phyloP scores from a whole-genome alignment of 2,888 invertebrate species.

The Nomada fucata region DNA sequence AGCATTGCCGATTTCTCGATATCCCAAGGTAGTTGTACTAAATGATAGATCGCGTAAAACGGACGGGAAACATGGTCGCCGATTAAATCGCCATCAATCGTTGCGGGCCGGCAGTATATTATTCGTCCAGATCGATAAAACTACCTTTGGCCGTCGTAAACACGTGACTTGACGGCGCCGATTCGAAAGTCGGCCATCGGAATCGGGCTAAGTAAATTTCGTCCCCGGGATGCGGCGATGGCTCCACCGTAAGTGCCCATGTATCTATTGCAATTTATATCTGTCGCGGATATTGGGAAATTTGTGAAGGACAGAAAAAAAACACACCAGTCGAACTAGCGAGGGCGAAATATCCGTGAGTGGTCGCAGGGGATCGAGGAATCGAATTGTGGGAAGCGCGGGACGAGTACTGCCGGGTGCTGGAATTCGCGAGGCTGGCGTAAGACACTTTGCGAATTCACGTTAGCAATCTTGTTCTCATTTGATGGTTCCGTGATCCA shows the following conservation, averaged over 20 bases:
- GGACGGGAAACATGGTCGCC: background rate
- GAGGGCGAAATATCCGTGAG: background rate
- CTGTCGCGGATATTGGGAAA: background rate
- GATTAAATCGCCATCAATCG: background rate
- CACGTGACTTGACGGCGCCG: conserved; percentile 28
- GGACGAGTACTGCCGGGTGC: too few relatives aligned
- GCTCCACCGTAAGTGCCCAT: background rate
- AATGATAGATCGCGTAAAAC: background rate
- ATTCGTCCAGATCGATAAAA: conserved; percentile 11
- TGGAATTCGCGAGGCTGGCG: too few relatives aligned
- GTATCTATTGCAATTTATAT: background rate
- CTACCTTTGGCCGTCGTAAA: conserved; percentile 28
- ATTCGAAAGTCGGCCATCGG: conserved; percentile 53
- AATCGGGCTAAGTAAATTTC: conserved; percentile 53
- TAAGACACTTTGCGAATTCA: too few relatives aligned
- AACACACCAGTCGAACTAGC: background rate
- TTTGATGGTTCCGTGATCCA: too few relatives aligned
- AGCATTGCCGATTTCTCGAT: background rate
- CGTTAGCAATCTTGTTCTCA: too few relatives aligned
- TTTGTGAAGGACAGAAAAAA: background rate
- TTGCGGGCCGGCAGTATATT: background rate
- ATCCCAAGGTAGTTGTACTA: too few relatives aligned
- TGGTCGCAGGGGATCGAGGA: too few relatives aligned
- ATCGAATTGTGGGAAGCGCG: too few relatives aligned
- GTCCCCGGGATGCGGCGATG: conserved; percentile 4